Conservation (phyloP, 2,888 invertebrate genomes). For the Tromatobia lineatoria region DNA sequence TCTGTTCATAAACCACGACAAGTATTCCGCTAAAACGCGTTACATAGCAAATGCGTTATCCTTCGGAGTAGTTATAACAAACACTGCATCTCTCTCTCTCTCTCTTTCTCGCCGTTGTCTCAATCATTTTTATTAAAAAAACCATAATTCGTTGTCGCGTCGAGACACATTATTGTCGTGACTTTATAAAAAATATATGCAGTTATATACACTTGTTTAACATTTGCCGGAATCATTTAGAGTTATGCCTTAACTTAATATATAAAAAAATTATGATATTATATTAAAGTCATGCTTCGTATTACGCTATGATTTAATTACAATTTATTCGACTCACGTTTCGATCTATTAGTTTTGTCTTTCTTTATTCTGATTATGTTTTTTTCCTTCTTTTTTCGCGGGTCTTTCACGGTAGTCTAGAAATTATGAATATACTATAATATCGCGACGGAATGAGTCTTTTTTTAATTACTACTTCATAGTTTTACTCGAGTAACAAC, state of each 20-base stretch:
- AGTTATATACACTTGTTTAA: constrained; percentile 61
- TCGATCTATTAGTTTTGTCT: constrained; percentile 31
- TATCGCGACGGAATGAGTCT: constrained; percentile 33
- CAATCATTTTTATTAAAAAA: constrained; percentile 18
- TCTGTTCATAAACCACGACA: constrained; percentile 9
- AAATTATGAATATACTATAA: constrained; percentile 30
- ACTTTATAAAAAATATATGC: constrained; percentile 53
- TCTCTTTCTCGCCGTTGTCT: neutral
- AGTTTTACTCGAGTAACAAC: constrained; percentile 36
- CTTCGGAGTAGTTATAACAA: neutral
- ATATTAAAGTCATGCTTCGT: constrained; percentile 32
- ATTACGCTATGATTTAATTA: constrained; percentile 11
- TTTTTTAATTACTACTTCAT: constrained; percentile 1
- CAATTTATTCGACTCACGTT: constrained; percentile 34
- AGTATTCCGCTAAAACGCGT: neutral
- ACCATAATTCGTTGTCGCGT: constrained; percentile 40
- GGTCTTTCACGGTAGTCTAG: constrained; percentile 35
- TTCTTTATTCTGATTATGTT: constrained; percentile 5
- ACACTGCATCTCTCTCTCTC: neutral
- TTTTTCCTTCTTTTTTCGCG: constrained; percentile 11
- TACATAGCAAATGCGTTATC: neutral
- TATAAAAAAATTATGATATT: constrained; percentile 40
- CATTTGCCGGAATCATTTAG: constrained; percentile 58
- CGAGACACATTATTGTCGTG: constrained; percentile 20
- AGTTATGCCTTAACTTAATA: constrained; percentile 62